A percentile compares a stretch with the other conserved stretches of the same genome.
phyloP scores from a whole-genome alignment of 2,797 vertebrate genomes.

The Centroberyx gerrardi region DNA sequence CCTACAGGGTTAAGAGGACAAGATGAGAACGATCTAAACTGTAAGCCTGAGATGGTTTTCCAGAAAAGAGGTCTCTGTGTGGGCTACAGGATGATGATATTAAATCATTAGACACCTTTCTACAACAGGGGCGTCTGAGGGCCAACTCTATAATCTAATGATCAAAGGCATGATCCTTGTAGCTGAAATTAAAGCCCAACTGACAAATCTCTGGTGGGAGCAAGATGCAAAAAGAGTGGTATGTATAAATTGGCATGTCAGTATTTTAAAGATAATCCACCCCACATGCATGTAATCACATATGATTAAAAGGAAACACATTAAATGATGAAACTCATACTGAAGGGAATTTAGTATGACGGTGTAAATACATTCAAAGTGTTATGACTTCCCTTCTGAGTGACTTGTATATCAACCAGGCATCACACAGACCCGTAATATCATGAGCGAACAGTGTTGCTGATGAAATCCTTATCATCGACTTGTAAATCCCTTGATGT shows the following conservation, averaged over 20 bases:
- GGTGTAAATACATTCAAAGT: constrained; percentile 31
- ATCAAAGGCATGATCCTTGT: background rate
- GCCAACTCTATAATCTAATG: background rate
- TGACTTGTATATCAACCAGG: constrained; percentile 37
- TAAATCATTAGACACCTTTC: background rate
- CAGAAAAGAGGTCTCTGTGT: background rate
- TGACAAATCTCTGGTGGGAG: background rate
- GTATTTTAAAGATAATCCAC: constrained; percentile 15
- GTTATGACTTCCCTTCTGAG: constrained; percentile 9
- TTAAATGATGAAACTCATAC: background rate
- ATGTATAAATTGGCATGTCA: background rate
- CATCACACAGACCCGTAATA: constrained; percentile 17
- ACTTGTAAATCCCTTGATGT: constrained; percentile 48
- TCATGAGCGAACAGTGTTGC: constrained; percentile 29
- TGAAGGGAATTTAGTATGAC: background rate
- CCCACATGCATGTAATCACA: background rate
- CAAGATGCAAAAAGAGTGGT: background rate
- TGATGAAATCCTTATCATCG: constrained; percentile 43
- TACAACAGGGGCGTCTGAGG: background rate
- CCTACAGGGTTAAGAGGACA: background rate
- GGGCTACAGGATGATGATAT: background rate
- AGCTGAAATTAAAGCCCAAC: background rate
- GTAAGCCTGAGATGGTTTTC: constrained; percentile 2
- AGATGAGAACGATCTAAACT: background rate
- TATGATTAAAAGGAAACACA: background rate